Percentiles rank a stretch among this genome's conserved stretches.
These are phyloP conservation scores for Tigriopus californicus DNA, from an alignment of 2,888 invertebrate species.

Conservation along the genomic window DNA sequence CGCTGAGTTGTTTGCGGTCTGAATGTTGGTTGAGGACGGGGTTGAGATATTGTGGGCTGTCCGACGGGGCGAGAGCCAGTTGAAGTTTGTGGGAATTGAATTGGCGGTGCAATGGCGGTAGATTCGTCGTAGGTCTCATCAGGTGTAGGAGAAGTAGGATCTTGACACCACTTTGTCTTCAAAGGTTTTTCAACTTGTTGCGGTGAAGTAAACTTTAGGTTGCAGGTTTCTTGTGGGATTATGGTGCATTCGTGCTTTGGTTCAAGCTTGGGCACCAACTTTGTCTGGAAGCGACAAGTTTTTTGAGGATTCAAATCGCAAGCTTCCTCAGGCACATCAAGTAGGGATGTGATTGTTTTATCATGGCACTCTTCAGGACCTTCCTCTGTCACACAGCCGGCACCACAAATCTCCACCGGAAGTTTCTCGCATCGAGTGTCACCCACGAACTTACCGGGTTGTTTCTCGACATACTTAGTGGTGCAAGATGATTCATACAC, in stretches of 20 bases:
- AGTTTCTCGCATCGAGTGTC: too few relatives aligned
- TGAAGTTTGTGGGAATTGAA: neutral
- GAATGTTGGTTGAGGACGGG: too few relatives aligned
- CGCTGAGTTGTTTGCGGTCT: too few relatives aligned
- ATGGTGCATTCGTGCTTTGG: constrained; percentile 12
- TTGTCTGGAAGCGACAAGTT: constrained; percentile 9
- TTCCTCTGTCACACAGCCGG: too few relatives aligned
- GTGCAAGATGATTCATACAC: constrained; percentile 15
- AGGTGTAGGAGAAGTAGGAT: constrained; percentile 8
- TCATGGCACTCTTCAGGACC: constrained; percentile 11
- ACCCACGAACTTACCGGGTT: neutral
- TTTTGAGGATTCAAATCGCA: constrained; percentile 15
- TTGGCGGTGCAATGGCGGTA: neutral
- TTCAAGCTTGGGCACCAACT: constrained; percentile 9
- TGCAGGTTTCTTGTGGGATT: constrained; percentile 6
- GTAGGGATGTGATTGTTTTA: constrained; percentile 7
- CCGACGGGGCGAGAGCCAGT: too few relatives aligned
- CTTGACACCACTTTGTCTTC: constrained; percentile 12
- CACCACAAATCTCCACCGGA: too few relatives aligned
- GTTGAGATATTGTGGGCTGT: too few relatives aligned
- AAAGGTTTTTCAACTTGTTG: constrained; percentile 6
- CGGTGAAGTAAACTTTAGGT: constrained; percentile 9
- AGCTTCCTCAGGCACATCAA: constrained; percentile 14
- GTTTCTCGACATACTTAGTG: constrained; percentile 14
- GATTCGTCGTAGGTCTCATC: constrained; percentile 14